Evolutionary conservation across 2,888 invertebrate species (phyloP).

Genomic region (Halictus quadricinctus): DNA sequence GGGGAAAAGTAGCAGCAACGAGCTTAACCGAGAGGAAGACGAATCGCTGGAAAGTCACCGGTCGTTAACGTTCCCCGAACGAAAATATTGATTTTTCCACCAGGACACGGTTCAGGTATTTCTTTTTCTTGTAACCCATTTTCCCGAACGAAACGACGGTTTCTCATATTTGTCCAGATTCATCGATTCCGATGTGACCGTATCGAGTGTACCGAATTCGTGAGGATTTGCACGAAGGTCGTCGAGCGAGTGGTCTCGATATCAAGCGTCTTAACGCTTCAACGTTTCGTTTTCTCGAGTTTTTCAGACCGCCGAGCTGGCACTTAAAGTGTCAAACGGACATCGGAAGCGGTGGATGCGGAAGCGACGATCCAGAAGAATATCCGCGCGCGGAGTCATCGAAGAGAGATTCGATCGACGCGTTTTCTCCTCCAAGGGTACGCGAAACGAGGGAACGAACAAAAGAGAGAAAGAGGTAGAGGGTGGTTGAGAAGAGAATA

Average conservation of each 20-base stretch:
- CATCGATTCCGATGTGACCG: not conserved
- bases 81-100: too few relatives aligned
- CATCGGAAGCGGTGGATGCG: not conserved
- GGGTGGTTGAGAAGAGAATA: not conserved
- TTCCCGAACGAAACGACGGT: too few relatives aligned
- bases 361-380: constrained; percentile 11
- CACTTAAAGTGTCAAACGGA: not conserved
- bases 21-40: too few relatives aligned
- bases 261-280: not conserved
- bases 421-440: constrained; percentile 13
- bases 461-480: not conserved
- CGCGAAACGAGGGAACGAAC: not conserved
- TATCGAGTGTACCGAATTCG: not conserved
- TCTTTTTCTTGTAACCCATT: too few relatives aligned
- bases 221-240: not conserved
- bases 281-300: not conserved
- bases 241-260: not conserved
- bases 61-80: too few relatives aligned
- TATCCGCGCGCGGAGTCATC: not conserved
- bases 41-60: too few relatives aligned
- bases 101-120: too few relatives aligned
- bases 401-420: not conserved
- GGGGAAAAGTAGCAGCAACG: too few relatives aligned
- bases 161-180: not conserved
- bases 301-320: not conserved